These are phyloP conservation scores for Temnopleurus reevesii DNA, from an alignment of 53 echinoderm and acorn worm species.

Conservation along the genomic window DNA sequence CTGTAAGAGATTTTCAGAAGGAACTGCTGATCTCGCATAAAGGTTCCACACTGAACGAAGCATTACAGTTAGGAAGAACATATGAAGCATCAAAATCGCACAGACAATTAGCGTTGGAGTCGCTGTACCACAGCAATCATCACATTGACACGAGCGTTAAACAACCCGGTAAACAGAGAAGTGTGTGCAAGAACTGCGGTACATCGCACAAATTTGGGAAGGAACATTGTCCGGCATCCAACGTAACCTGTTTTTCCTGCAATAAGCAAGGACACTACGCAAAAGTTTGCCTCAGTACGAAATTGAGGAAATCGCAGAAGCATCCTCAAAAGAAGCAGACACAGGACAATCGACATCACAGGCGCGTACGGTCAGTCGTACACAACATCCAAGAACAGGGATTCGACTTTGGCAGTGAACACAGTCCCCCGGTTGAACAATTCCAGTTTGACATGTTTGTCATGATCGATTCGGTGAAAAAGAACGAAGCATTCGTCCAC, in stretches of 20 bases:
- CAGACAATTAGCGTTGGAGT: slow-evolving; percentile 34
- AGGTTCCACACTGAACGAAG: slow-evolving; percentile 26
- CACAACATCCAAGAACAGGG: background rate
- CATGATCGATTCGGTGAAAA: background rate
- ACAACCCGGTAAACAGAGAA: background rate
- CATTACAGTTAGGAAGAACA: slow-evolving; percentile 45
- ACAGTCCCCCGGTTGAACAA: background rate
- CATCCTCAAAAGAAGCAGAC: background rate
- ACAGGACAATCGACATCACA: background rate
- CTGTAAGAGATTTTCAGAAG: slow-evolving; percentile 54
- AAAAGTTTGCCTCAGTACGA: slow-evolving; percentile 25
- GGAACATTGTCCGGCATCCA: slow-evolving; percentile 24
- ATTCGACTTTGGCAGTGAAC: background rate
- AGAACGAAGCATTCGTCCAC: background rate
- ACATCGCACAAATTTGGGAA: slow-evolving; percentile 3
- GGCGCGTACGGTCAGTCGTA: background rate
- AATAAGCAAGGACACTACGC: slow-evolving; percentile 52
- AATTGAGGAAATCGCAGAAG: background rate
- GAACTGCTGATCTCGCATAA: slow-evolving; percentile 28
- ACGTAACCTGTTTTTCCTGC: background rate
- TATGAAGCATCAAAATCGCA: slow-evolving; percentile 58
- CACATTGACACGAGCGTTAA: background rate
- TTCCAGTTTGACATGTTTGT: background rate
- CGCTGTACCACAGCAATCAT: background rate
- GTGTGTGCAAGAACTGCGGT: slow-evolving; percentile 44